phyloP scores from a whole-genome alignment of 2,113 vertebrate genomes.

The Brachyhypopomus gauderio region DNA sequence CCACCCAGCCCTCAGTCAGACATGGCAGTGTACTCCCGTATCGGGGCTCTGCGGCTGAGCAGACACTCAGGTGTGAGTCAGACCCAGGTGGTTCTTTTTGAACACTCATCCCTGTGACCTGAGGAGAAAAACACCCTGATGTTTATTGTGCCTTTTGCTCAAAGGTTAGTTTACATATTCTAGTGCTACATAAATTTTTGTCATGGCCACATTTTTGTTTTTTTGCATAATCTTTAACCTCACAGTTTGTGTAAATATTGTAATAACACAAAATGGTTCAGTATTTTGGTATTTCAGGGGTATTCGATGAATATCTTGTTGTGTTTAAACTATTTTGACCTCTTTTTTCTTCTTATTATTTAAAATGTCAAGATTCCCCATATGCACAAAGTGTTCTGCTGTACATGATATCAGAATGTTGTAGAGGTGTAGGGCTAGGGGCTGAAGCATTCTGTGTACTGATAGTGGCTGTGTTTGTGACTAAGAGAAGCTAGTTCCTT shows the following conservation, averaged over 20 bases:
- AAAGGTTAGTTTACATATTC: neutral
- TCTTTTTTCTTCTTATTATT: too few relatives aligned
- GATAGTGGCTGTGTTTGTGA: neutral
- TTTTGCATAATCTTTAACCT: conserved; percentile 12
- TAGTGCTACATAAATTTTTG: neutral
- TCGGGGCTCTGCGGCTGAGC: conserved; percentile 65
- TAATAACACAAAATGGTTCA: neutral
- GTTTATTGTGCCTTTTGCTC: neutral
- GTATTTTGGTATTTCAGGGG: neutral
- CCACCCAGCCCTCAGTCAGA: conserved; percentile 74
- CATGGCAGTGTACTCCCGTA: conserved; percentile 70
- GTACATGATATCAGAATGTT: neutral
- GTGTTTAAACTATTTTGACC: too few relatives aligned
- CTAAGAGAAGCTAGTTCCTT: neutral
- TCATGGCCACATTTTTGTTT: neutral
- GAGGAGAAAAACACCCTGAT: neutral
- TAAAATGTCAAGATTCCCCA: too few relatives aligned
- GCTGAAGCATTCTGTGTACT: neutral
- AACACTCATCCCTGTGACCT: conserved; percentile 74
- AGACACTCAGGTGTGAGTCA: conserved; percentile 66
- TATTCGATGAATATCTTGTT: neutral
- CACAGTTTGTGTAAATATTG: neutral
- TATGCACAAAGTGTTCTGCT: neutral
- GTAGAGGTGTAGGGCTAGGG: neutral
- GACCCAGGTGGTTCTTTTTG: conserved; percentile 76